Percentiles rank a stretch among this genome's conserved stretches.
phyloP scores from a whole-genome alignment of 2,797 vertebrate genomes.

The Neostethus bicornis region DNA sequence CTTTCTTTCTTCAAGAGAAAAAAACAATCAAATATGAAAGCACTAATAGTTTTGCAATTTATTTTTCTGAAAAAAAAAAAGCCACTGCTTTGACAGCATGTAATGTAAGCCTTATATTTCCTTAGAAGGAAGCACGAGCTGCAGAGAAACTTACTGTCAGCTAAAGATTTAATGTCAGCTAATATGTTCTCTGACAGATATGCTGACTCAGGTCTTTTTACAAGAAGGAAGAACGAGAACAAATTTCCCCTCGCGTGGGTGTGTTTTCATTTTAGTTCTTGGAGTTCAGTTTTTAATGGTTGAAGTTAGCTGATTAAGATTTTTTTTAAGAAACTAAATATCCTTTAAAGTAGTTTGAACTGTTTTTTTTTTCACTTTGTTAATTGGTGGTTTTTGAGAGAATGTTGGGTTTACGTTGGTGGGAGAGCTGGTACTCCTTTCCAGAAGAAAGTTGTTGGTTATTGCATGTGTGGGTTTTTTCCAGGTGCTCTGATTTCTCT shows the following conservation, averaged over 20 bases:
- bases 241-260: constrained; percentile 2
- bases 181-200: background rate
- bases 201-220: constrained; percentile 11
- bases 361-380: too few relatives aligned
- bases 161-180: background rate
- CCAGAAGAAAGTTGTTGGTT: too few relatives aligned
- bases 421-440: too few relatives aligned
- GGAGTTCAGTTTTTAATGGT: background rate
- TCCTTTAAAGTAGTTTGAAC: too few relatives aligned
- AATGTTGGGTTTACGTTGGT: too few relatives aligned
- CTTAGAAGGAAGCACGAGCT: background rate
- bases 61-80: background rate
- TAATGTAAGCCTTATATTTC: background rate
- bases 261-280: constrained; percentile 1
- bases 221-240: constrained; percentile 30
- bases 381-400: too few relatives aligned
- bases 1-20: background rate
- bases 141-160: too few relatives aligned
- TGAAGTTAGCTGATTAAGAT: too few relatives aligned
- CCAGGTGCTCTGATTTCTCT: too few relatives aligned
- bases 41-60: too few relatives aligned
- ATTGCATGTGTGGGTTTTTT: too few relatives aligned
- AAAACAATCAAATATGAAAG: background rate
- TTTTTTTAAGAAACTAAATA: background rate
- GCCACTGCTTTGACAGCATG: background rate